Evolutionary conservation across 2,888 invertebrate genomes (phyloP).

Genomic region (Arctia plantaginis): DNA sequence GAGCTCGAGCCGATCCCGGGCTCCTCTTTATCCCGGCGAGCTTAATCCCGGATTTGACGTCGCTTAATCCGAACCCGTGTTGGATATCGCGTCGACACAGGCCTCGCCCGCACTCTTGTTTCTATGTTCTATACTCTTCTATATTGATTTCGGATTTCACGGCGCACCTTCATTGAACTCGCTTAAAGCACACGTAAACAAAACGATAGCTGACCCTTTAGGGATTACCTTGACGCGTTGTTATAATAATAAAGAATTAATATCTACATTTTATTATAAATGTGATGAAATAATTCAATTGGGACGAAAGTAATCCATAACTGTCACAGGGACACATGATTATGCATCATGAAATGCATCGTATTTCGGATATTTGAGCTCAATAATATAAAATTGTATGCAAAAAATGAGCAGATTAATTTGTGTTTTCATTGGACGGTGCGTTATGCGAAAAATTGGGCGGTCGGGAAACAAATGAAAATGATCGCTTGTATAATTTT

Average conservation of each 20-base stretch:
- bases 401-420: conserved; percentile 87
- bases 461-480: conserved; percentile 79
- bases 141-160: conserved; percentile 80
- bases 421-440: conserved; percentile 84
- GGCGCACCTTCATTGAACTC: conserved; percentile 64
- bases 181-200: conserved; percentile 65
- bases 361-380: conserved; percentile 77
- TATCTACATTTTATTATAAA: conserved; percentile 65
- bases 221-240: conserved; percentile 60
- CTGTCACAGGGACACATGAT: conserved; percentile 79
- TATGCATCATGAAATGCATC: conserved; percentile 74
- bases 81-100: conserved; percentile 88
- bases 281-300: conserved; percentile 76
- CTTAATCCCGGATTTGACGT: conserved; percentile 87
- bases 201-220: conserved; percentile 60
- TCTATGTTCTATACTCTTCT: conserved; percentile 66
- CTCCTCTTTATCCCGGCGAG: conserved; percentile 81
- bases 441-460: conserved; percentile 86
- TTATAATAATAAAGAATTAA: conserved; percentile 58
- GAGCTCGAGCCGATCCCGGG: conserved; percentile 77
- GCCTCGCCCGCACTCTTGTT: conserved; percentile 75
- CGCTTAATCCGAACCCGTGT: conserved; percentile 89
- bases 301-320: conserved; percentile 80
- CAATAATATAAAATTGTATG: conserved; percentile 85
- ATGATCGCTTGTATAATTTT: conserved; percentile 80